Percentiles rank a stretch among this genome's conserved stretches.
Evolutionary conservation across 2,888 invertebrate species (phyloP).

Genomic region (Harmothoe impar): DNA sequence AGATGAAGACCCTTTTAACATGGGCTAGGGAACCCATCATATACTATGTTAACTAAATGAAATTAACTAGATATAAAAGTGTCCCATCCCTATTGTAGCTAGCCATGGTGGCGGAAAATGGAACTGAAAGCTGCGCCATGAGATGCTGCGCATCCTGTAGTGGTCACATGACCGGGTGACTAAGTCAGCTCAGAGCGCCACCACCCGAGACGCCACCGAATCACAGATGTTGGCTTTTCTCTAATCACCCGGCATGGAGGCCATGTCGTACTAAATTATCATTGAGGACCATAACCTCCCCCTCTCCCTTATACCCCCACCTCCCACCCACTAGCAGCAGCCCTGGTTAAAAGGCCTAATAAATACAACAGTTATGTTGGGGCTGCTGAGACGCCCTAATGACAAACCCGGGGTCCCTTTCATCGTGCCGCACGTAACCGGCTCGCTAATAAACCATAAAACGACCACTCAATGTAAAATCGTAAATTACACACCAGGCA

Average conservation of each 20-base stretch:
- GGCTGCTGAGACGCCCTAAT: neutral
- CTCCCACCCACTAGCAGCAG: too few species aligned
- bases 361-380: constrained; percentile 52
- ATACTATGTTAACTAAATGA: too few species aligned
- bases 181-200: neutral
- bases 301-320: too few species aligned
- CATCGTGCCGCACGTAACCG: constrained; percentile 4
- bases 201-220: neutral
- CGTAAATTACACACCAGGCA: constrained; percentile 47
- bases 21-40: too few species aligned
- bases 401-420: constrained; percentile 5
- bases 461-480: constrained; percentile 48
- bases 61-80: too few species aligned
- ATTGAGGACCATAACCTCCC: neutral
- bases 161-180: neutral
- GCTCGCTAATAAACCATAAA: constrained; percentile 53
- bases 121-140: too few species aligned
- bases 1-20: too few species aligned
- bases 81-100: too few species aligned
- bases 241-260: constrained; percentile 34
- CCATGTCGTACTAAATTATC: constrained; percentile 44
- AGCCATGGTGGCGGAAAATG: too few species aligned
- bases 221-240: constrained; percentile 54
- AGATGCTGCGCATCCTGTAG: too few species aligned
- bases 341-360: constrained; percentile 33